Percentiles rank a stretch among this genome's conserved stretches.
These are phyloP conservation scores for Ariopsis seemanni DNA, from an alignment of 2,113 vertebrate genomes.

Conservation along the genomic window DNA sequence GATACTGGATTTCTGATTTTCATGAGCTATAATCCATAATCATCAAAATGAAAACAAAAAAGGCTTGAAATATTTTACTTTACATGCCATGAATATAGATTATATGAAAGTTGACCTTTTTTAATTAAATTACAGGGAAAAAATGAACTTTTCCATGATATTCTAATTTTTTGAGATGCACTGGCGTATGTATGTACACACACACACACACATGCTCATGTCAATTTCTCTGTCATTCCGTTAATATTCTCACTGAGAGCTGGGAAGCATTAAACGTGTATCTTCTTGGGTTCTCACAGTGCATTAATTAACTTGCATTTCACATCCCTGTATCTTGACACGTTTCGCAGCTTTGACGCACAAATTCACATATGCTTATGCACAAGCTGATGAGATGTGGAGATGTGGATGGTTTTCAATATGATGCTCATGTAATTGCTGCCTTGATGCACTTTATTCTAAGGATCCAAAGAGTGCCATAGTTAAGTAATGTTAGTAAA, in stretches of 20 bases:
- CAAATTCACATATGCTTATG: background rate
- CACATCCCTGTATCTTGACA: constrained; percentile 54
- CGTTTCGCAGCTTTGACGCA: constrained; percentile 9
- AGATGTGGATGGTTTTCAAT: background rate
- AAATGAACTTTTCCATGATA: no score
- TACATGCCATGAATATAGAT: no score
- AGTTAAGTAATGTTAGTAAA: background rate
- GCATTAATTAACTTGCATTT: constrained; percentile 60
- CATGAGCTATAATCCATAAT: no score
- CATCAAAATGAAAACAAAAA: no score
- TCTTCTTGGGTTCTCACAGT: constrained; percentile 31
- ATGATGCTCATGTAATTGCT: background rate
- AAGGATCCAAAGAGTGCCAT: background rate
- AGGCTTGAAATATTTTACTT: no score
- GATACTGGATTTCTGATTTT: no score
- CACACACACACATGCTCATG: no score
- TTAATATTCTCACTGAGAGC: constrained; percentile 4
- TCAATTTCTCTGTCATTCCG: background rate
- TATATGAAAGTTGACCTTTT: no score
- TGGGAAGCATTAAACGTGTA: background rate
- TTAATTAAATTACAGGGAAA: no score
- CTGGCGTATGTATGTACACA: no score
- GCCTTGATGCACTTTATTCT: background rate
- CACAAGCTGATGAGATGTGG: background rate
- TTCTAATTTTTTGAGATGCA: no score